Evolutionary conservation across 2,888 invertebrate species (phyloP).

Genomic region (Platerodrilus igneus): DNA sequence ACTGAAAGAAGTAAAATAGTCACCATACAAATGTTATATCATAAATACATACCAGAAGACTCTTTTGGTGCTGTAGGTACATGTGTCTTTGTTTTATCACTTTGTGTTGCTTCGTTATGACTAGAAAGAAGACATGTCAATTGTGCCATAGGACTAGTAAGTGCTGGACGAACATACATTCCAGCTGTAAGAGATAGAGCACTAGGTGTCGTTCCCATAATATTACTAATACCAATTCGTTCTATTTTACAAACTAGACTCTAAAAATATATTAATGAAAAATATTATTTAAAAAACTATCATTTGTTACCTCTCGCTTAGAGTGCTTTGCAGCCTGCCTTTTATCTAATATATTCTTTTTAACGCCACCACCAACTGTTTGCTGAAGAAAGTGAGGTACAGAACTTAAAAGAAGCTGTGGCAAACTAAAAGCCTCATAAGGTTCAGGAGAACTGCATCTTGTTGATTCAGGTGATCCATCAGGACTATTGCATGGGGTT

Average conservation of each 20-base stretch:
- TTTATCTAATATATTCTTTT: constrained; percentile 41
- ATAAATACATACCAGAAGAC: constrained; percentile 11
- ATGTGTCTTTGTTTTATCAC: constrained; percentile 1
- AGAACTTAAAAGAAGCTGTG: constrained; percentile 56
- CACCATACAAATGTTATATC: no score
- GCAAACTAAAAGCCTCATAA: constrained; percentile 45
- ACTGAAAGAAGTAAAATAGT: constrained; percentile 29
- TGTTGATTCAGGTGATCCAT: constrained; percentile 58
- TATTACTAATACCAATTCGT: constrained; percentile 62
- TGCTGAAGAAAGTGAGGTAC: constrained; percentile 63
- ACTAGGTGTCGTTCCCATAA: constrained; percentile 60
- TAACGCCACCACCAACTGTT: constrained; percentile 54
- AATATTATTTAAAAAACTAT: not conserved
- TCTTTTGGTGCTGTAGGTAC: not conserved
- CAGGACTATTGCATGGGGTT: constrained; percentile 84
- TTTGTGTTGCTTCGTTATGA: constrained; percentile 4
- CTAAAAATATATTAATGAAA: constrained; percentile 31
- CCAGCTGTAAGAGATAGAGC: constrained; percentile 61
- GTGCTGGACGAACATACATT: constrained; percentile 55
- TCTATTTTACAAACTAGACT: constrained; percentile 62
- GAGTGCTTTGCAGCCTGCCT: constrained; percentile 43
- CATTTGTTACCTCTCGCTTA: constrained; percentile 39
- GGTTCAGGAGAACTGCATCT: constrained; percentile 56
- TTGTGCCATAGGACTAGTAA: constrained; percentile 76
- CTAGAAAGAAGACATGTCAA: constrained; percentile 58